Evolutionary conservation across 64 coral and sea anemone genomes (phyloP).

Genomic region (Hydrozoanthus tunicans): DNA sequence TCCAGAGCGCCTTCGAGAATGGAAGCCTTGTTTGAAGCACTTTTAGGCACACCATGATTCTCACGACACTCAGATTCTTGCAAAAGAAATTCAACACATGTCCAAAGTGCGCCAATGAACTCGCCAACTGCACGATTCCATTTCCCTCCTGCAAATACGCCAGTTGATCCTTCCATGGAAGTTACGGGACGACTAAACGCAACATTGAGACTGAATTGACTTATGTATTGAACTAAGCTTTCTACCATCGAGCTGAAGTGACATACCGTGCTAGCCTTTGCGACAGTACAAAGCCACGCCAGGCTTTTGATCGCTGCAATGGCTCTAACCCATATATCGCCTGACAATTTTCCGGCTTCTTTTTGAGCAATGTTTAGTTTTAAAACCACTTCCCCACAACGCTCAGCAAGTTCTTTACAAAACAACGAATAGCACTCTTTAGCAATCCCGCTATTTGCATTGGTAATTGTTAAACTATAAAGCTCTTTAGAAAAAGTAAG

Average conservation of each 20-base stretch:
- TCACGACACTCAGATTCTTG: not conserved
- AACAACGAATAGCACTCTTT: not conserved
- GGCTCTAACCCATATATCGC: conserved; percentile 38
- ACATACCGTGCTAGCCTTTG: not conserved
- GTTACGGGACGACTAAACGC: conserved; percentile 11
- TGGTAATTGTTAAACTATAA: not conserved
- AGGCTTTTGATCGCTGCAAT: conserved; percentile 15
- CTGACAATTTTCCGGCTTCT: conserved; percentile 1
- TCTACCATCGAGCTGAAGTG: not conserved
- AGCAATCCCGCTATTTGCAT: not conserved
- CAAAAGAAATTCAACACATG: conserved; percentile 37
- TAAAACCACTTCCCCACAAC: conserved; percentile 11
- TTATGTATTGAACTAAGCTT: conserved; percentile 5
- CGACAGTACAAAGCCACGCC: conserved; percentile 26
- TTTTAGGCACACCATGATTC: not conserved
- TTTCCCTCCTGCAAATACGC: conserved; percentile 19
- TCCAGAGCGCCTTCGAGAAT: conserved; percentile 67
- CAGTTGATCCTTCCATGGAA: not conserved
- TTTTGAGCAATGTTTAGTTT: conserved; percentile 28
- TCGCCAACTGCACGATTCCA: conserved; percentile 37
- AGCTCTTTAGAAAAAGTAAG: conserved; percentile 9
- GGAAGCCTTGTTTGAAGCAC: not conserved
- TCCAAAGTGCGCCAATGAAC: conserved; percentile 50
- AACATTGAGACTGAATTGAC: conserved; percentile 17
- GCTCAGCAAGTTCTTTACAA: conserved; percentile 6